Evolutionary conservation across 2,113 vertebrate genomes (phyloP), one percentile per base, ranked within the genome.

Genomic region (Podarcis raffonei): DNA sequence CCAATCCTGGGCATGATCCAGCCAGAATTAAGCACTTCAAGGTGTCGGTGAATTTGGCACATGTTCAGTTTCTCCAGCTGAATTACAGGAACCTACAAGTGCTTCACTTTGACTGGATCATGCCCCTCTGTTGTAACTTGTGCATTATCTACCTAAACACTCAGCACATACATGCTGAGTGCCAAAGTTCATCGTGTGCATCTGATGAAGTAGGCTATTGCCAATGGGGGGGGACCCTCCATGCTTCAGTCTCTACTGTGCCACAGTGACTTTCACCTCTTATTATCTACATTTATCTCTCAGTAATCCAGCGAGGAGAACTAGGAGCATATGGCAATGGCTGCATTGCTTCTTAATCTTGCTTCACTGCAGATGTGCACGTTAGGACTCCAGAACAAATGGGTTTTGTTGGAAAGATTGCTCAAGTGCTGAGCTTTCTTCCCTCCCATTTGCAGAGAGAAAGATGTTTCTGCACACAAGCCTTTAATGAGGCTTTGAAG

Each of bases 311-410:
- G 65, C 23, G 6, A 77, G 62, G 39, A 77, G 81, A 89, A 30
- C 62, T 2, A 69, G n/a, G 32, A 83, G 25, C 87, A 89, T 89
- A 89, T 78, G 87, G 81, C 32, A 69, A 62, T 57, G 62, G 23
- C 62, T 83, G 81, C 74, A 69, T 69, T 69, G 25, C 72, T 78
- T 84, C 87, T 89, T 72, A 89, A 89, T 89, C 81, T 82, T 83
- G 81, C 74, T 83, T 76, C 16, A n/a, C 32, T 89, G 81, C 81
- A 89, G 87, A 89, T 89, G 87, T 89, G 81, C 87, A 78, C 81
- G 16, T 72, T 84, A 84, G 4, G 87, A 83, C 87, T 78, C 81
- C 81, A 84, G 42, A 84, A 84, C 62, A 78, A 89, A 89, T 89
- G 74, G n/a, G 42, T 20, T 69, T 69, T 69, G 74, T 57, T 84